Conservation (phyloP, 2,888 invertebrate genomes). For the Macroteleia sp. region DNA sequence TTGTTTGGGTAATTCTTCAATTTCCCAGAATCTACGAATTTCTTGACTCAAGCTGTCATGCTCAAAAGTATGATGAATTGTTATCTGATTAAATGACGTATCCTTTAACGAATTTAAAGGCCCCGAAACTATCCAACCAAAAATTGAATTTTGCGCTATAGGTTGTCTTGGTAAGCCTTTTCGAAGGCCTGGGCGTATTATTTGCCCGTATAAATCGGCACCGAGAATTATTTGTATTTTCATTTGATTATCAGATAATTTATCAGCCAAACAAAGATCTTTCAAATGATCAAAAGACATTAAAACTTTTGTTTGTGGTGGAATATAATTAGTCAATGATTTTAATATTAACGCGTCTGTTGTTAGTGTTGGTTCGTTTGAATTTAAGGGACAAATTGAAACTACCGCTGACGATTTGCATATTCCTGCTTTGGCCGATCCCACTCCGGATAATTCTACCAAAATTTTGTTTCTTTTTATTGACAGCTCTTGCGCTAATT, state of each 20-base stretch:
- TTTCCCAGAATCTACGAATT: no score
- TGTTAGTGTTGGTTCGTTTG: background rate
- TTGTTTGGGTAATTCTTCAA: no score
- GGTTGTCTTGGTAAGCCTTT: background rate
- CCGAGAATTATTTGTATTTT: background rate
- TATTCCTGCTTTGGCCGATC: background rate
- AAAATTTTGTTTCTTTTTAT: background rate
- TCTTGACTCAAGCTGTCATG: no score
- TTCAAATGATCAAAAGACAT: background rate
- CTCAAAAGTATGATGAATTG: no score
- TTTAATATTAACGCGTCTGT: background rate
- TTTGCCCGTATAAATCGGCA: conserved; percentile 1
- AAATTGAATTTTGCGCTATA: background rate
- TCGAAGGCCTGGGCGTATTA: background rate
- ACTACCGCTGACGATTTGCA: background rate
- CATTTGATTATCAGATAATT: no score
- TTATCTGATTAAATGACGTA: no score
- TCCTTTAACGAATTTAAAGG: background rate
- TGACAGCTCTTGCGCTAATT: background rate
- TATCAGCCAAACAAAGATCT: background rate
- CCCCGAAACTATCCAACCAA: background rate
- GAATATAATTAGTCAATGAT: background rate
- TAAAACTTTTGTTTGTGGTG: background rate
- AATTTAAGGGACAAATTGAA: background rate
- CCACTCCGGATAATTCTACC: background rate